Percentiles rank a stretch among this genome's conserved stretches.
Evolutionary conservation across 2,797 vertebrate species (phyloP).

Genomic region (Jordanella pulchra): DNA sequence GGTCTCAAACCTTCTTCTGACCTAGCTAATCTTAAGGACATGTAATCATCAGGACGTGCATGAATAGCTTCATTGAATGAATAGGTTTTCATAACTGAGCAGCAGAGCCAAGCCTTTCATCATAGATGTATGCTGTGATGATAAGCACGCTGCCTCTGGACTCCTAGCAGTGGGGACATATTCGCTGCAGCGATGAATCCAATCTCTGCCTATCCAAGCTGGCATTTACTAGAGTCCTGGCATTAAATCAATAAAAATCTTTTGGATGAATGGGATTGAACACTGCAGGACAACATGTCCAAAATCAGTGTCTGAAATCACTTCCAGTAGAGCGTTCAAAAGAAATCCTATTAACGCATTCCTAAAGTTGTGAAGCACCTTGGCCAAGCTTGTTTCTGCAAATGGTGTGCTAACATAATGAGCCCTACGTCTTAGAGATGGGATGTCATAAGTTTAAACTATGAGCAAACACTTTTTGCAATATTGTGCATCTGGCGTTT

Average conservation of each 20-base stretch:
- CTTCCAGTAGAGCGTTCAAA: neutral
- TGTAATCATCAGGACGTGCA: too few relatives aligned
- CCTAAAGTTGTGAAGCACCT: neutral
- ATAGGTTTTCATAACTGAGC: too few relatives aligned
- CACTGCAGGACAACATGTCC: neutral
- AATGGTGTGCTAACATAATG: neutral
- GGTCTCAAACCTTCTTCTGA: neutral
- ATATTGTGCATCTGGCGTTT: neutral
- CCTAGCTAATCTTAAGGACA: too few relatives aligned
- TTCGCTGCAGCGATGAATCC: too few relatives aligned
- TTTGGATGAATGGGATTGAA: neutral
- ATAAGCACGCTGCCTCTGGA: too few relatives aligned
- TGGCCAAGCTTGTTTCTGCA: neutral
- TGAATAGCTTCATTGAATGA: too few relatives aligned
- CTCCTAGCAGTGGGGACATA: too few relatives aligned
- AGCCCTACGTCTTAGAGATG: neutral
- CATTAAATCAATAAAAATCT: neutral
- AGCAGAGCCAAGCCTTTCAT: too few relatives aligned
- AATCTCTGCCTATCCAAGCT: neutral
- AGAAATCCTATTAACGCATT: neutral
- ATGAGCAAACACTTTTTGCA: neutral
- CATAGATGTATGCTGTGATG: too few relatives aligned
- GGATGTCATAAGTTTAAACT: neutral
- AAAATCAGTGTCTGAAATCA: neutral
- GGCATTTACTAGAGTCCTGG: neutral